These are phyloP conservation scores for Gymnosoma rotundatum DNA, from an alignment of 2,888 invertebrate species.

Conservation along the genomic window DNA sequence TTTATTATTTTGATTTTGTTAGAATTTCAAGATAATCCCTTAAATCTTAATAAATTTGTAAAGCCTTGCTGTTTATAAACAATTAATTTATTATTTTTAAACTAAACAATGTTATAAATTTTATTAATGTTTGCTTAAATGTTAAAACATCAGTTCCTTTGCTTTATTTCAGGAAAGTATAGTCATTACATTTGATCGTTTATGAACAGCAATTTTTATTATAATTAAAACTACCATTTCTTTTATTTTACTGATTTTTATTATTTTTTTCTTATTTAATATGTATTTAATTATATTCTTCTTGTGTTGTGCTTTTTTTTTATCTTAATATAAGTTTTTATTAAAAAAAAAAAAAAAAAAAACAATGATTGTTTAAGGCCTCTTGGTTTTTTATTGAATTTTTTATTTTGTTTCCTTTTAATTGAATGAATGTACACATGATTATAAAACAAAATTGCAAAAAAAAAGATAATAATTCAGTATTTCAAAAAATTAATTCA, in stretches of 20 bases:
- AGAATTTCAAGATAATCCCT: background rate
- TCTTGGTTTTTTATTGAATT: conserved; percentile 53
- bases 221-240: conserved; percentile 55
- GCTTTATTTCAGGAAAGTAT: conserved; percentile 1
- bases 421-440: conserved; percentile 56
- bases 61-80: conserved; percentile 75
- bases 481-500: conserved; percentile 33
- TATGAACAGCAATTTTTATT: conserved; percentile 75
- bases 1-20: conserved; percentile 3
- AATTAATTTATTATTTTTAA: conserved; percentile 62
- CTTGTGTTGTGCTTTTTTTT: conserved; percentile 15
- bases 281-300: conserved; percentile 57
- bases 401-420: conserved; percentile 19
- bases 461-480: conserved; percentile 34
- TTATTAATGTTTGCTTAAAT: background rate
- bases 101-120: conserved; percentile 6
- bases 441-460: conserved; percentile 31
- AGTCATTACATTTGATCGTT: conserved; percentile 72
- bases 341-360: conserved; percentile 26
- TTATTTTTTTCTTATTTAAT: conserved; percentile 51
- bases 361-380: conserved; percentile 45
- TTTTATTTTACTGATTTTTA: conserved; percentile 37
- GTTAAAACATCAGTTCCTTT: conserved; percentile 53
- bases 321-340: conserved; percentile 24
- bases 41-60: background rate